A percentile compares a stretch with the other conserved stretches of the same genome.
phyloP scores from a whole-genome alignment of 2,797 vertebrate genomes.

The Carduelis carduelis region DNA sequence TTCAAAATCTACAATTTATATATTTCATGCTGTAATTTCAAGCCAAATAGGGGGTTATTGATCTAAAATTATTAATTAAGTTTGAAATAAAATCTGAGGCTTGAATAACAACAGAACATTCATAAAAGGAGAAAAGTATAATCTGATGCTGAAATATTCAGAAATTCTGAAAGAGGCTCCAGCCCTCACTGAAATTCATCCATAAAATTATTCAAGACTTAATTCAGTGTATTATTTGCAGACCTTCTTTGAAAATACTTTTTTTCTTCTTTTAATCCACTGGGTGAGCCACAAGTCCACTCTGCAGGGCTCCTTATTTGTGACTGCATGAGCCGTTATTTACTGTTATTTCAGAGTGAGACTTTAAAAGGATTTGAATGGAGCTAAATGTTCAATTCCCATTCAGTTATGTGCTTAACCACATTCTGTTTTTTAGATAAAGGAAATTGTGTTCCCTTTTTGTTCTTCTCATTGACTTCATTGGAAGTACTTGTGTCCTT shows the following conservation, averaged over 20 bases:
- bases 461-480: neutral
- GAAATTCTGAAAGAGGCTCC: neutral
- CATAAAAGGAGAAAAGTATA: neutral
- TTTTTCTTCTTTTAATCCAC: neutral
- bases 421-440: neutral
- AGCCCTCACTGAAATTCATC: neutral
- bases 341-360: neutral
- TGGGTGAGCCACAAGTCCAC: neutral
- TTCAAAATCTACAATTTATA: fast-evolving
- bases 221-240: neutral
- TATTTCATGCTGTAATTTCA: neutral
- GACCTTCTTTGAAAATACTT: neutral
- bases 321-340: neutral
- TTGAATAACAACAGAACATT: neutral
- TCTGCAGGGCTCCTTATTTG: neutral
- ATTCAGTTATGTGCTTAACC: neutral
- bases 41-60: neutral
- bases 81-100: neutral
- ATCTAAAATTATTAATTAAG: neutral
- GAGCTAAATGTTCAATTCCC: neutral
- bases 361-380: neutral
- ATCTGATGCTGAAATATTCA: neutral
- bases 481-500: neutral
- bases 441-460: neutral
- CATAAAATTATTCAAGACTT: neutral